Conservation (phyloP, 1,140 invertebrate genomes). For the Drosophila subobscura region DNA sequence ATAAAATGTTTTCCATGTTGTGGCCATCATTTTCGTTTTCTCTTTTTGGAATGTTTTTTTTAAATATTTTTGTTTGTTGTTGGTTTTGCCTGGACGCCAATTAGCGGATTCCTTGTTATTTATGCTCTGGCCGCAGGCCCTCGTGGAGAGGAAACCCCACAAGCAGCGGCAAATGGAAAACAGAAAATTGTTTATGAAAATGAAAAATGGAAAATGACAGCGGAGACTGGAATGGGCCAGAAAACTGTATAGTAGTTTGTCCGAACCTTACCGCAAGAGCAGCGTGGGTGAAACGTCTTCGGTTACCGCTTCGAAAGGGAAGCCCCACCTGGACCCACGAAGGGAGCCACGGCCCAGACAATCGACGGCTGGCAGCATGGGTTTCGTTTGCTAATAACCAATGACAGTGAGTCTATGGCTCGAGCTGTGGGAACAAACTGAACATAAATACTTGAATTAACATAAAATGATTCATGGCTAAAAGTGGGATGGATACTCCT, state of each 20-base stretch:
- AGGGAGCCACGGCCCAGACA: no score
- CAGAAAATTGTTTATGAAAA: slow-evolving; percentile 51
- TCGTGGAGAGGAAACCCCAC: slow-evolving; percentile 45
- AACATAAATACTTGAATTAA: no score
- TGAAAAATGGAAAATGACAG: slow-evolving; percentile 21
- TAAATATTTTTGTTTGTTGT: not conserved
- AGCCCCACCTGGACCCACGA: slow-evolving; percentile 37
- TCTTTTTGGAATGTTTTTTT: slow-evolving; percentile 19
- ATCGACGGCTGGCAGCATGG: no score
- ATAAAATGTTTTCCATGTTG: slow-evolving; percentile 58
- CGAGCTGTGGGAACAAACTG: no score
- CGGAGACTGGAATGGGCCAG: not conserved
- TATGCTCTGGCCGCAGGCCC: slow-evolving; percentile 49
- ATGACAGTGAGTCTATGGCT: no score
- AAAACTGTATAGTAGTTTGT: no score
- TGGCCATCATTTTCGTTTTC: slow-evolving; percentile 35
- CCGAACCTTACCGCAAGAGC: slow-evolving; percentile 41
- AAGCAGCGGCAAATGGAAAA: slow-evolving; percentile 41
- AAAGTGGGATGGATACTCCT: no score
- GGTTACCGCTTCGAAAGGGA: slow-evolving; percentile 52
- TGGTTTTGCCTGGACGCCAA: slow-evolving; percentile 40
- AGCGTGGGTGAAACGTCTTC: slow-evolving; percentile 36
- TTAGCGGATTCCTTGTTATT: slow-evolving; percentile 59
- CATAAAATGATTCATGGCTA: no score
- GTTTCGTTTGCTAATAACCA: no score